Evolutionary conservation across 2,888 invertebrate species (phyloP), one percentile per base, ranked within the genome.

Genomic region (Patella pellucida): DNA sequence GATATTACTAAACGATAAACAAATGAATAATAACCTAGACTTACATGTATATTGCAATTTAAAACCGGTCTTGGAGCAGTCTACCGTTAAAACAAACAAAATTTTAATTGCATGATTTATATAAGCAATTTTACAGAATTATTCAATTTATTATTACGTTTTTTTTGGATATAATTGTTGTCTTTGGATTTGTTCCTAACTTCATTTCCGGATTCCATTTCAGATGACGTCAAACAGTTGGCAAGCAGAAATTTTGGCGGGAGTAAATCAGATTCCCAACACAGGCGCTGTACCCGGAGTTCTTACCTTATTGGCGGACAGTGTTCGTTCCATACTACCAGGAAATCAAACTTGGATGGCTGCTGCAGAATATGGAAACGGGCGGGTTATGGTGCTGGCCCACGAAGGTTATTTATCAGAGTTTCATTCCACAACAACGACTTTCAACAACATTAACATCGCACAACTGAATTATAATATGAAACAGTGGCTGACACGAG

Each of bases 241-340:
- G 62, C 62, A 62, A 62, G 62, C 62, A 62, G 62, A 62, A 62
- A 19, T 62, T 23, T 23, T 62, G 23, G 62, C 62, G 12, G 62
- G 62, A 11, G 62, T 62, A 3, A 23, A n/a, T 0, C 19, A 11
- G 12, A 23, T 62, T 11, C 62, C 62, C 23, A 62, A 62, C 23
- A 62, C 62, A 23, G 62, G 62, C 19, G 62, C 62, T 11, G 62
- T 62, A 23, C 62, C 62, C 2, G 62, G 19, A 62, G 23, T 23
- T 23, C 23, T 62, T 2, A 62, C 62, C 1, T 12, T 62, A 19
- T 23, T 19, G 15, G 23, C 4, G 12, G 19, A 19, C 19, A 19
- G 23, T 12, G 62, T 23, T 62, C 23, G 23, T 62, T 62, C 62
- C 12, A 62, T 62, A 62, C 19, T 62, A 62, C 62, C 62, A 62